Base-by-base conservation (phyloP, 1,140 invertebrate genomes). In the Lepidotrigona ventralis region DNA sequence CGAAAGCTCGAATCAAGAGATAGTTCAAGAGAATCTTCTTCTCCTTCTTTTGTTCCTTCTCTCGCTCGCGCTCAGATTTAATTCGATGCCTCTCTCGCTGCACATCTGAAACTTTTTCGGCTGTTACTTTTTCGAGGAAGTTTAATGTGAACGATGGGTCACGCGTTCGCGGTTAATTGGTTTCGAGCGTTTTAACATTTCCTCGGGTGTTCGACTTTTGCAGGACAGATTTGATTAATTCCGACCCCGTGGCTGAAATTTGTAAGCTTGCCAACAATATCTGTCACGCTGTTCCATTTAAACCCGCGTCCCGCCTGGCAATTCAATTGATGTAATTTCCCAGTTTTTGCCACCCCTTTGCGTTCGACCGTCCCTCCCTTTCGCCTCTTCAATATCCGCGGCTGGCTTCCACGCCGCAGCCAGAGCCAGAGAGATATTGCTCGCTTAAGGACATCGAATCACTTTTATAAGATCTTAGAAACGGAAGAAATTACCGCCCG, bases 191-290 rank as follows among this genome's bases (percentile, higher is more conserved):
- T 73, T 73, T 73, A 29, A 73, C 71, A n/a, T 73, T 73, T 73
- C 71, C 53, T 73, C 4, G 19, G 39, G 26, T 72, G 70, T 51
- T 72, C 71, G 53, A 73, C 71, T 73, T 46, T 73, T 33, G 71
- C 53, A 73, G 53, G 33, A 73, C 53, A 73, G 71, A 54, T 73
- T 73, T 73, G 71, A 73, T 73, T 73, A 73, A 73, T 73, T 73
- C 71, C 29, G 71, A 73, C 51, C 21, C 71, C 71, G 71, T 73
- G 23, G 26, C 53, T 56, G 71, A 21, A 56, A 73, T 73, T 73
- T 73, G 71, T 73, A 73, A 73, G 53, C 26, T 56, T 54, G 71
- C 71, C 71, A 73, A 73, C 71, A 73, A 73, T 73, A 73, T 54
- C 71, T 73, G 53, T 73, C 71, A 54, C 46, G 23, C 53, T 56